A percentile compares a stretch with the other conserved stretches of the same genome.
These are phyloP conservation scores for Nebria salina DNA, from an alignment of 2,888 invertebrate genomes.

Conservation along the genomic window DNA sequence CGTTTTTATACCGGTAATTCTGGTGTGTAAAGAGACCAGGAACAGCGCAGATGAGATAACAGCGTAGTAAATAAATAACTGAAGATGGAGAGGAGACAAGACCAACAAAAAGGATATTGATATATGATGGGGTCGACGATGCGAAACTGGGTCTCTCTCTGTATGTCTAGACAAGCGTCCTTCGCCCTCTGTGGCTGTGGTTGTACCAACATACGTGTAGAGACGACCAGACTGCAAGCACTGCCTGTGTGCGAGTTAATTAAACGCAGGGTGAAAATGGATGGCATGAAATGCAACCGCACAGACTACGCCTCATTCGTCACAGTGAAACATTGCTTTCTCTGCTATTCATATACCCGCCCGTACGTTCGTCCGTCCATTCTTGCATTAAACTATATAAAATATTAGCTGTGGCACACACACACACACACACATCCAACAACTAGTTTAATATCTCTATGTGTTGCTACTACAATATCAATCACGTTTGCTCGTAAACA, in stretches of 20 bases:
- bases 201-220: not conserved
- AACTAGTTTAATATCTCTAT: not conserved
- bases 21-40: too few relatives aligned
- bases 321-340: not conserved
- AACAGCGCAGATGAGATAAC: not conserved
- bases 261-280: not conserved
- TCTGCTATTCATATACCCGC: not conserved
- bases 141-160: slow-evolving; percentile 1
- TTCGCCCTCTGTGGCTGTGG: too few relatives aligned
- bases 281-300: not conserved
- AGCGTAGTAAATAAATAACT: not conserved
- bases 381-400: not conserved
- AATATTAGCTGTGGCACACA: not conserved
- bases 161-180: not conserved
- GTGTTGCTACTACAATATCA: not conserved
- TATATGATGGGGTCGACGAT: slow-evolving; percentile 1
- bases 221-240: not conserved
- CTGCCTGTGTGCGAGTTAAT: not conserved
- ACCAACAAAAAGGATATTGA: not conserved
- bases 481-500: too few relatives aligned
- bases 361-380: not conserved
- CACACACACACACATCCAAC: too few relatives aligned
- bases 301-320: not conserved
- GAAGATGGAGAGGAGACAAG: not conserved
- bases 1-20: too few relatives aligned